phyloP scores from a whole-genome alignment of 2,888 invertebrate genomes.

The Drosophila macrothrix region DNA sequence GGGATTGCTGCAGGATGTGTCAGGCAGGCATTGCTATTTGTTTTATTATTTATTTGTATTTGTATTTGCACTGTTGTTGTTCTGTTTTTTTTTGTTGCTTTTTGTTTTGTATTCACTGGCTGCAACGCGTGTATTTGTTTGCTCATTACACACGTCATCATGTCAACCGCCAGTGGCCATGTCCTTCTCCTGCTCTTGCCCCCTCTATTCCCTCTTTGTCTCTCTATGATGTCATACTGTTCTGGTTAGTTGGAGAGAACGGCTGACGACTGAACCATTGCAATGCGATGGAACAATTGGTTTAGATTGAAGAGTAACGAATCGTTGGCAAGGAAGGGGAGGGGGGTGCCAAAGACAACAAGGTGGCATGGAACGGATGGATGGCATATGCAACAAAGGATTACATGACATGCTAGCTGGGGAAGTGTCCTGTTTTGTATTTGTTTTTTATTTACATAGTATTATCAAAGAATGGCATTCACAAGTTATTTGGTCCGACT shows the following conservation, averaged over 20 bases:
- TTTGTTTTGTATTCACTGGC: slow-evolving; percentile 12
- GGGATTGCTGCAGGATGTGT: slow-evolving; percentile 68
- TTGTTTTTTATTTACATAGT: slow-evolving; percentile 8
- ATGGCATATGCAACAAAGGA: slow-evolving; percentile 44
- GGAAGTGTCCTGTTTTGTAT: neutral
- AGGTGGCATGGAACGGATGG: slow-evolving; percentile 9
- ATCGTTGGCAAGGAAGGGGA: neutral
- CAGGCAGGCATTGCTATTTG: slow-evolving; percentile 61
- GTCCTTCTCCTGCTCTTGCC: slow-evolving; percentile 30
- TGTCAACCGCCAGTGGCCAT: slow-evolving; percentile 73
- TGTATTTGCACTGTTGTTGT: slow-evolving; percentile 33
- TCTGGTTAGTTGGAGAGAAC: slow-evolving; percentile 29
- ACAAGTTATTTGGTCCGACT: slow-evolving; percentile 4
- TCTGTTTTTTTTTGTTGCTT: slow-evolving; percentile 2
- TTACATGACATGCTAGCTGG: slow-evolving; percentile 19
- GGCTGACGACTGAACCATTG: slow-evolving; percentile 50
- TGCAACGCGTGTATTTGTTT: slow-evolving; percentile 72
- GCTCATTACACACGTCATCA: slow-evolving; percentile 79
- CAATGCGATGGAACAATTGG: slow-evolving; percentile 58
- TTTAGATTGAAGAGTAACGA: slow-evolving; percentile 64
- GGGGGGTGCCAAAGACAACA: slow-evolving; percentile 3
- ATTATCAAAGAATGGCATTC: slow-evolving; percentile 9
- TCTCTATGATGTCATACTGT: slow-evolving; percentile 35
- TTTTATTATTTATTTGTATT: slow-evolving; percentile 72
- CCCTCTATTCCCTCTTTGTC: neutral